Conservation (phyloP, 2,888 invertebrate species). For the Reticulitermes lucifugus region DNA sequence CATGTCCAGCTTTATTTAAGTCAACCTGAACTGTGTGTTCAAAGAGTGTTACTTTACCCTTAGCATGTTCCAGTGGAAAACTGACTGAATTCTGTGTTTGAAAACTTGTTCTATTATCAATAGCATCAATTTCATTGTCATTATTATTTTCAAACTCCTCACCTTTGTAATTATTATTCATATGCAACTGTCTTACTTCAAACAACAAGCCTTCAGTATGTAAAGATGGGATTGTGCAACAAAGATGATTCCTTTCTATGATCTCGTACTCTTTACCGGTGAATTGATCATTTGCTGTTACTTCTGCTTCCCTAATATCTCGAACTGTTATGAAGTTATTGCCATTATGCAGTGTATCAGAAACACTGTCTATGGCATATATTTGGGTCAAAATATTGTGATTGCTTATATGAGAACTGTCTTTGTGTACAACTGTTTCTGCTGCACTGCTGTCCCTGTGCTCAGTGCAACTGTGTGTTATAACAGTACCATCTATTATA, state of each 20-base stretch:
- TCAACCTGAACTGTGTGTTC: not conserved
- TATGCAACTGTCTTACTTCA: not conserved
- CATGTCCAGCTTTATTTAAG: not conserved
- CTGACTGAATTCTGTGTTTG: not conserved
- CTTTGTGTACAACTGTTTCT: not conserved
- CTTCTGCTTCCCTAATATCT: not conserved
- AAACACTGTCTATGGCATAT: not conserved
- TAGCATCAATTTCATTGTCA: not conserved
- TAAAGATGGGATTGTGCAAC: not conserved
- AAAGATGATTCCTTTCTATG: not conserved
- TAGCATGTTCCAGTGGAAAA: not conserved
- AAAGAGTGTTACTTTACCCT: not conserved
- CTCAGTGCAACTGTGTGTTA: not conserved
- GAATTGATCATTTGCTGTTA: not conserved
- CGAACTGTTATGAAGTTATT: not conserved
- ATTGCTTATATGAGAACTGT: not conserved
- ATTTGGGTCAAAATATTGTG: not conserved
- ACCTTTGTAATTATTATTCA: constrained; percentile 6
- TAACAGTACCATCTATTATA: not conserved
- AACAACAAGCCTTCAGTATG: not conserved
- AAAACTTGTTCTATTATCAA: constrained; percentile 18
- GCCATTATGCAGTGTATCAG: not conserved
- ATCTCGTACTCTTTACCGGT: not conserved
- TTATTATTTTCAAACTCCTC: constrained; percentile 18
- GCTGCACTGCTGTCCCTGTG: not conserved